phyloP scores from a whole-genome alignment of 2,888 invertebrate species.

The Chalcis sispes region DNA sequence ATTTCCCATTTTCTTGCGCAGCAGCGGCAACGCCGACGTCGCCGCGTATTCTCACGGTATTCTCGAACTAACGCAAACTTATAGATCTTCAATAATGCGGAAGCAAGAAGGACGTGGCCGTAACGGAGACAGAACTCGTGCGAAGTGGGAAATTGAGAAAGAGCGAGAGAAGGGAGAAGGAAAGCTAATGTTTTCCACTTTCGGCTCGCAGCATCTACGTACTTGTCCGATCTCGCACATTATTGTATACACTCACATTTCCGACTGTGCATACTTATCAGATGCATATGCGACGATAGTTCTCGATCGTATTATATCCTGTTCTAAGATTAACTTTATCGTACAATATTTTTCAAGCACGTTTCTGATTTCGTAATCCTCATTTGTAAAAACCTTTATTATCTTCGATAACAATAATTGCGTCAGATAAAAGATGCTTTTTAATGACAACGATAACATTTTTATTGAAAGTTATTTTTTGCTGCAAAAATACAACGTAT shows the following conservation, averaged over 20 bases:
- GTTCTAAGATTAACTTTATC: too few relatives aligned
- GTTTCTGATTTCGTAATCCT: too few relatives aligned
- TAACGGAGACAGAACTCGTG: neutral
- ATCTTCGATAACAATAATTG: too few relatives aligned
- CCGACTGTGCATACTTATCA: neutral
- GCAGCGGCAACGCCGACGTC: constrained; percentile 3
- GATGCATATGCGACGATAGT: neutral
- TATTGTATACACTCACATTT: neutral
- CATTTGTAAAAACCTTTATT: too few relatives aligned
- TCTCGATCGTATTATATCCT: constrained; percentile 6
- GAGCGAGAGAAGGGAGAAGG: constrained; percentile 54
- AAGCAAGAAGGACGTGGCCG: constrained; percentile 54
- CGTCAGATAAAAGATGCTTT: too few relatives aligned
- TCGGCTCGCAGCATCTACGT: constrained; percentile 1
- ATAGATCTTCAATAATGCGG: constrained; percentile 61
- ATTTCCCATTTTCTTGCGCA: constrained; percentile 61
- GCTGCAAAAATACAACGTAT: too few relatives aligned
- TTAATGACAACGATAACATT: too few relatives aligned
- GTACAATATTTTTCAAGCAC: too few relatives aligned
- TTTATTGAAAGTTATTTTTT: too few relatives aligned
- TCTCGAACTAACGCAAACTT: constrained; percentile 53
- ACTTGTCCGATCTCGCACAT: neutral
- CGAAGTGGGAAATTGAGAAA: constrained; percentile 41
- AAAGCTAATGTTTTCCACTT: constrained; percentile 32
- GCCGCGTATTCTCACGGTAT: constrained; percentile 33